Conservation (phyloP, 2,797 vertebrate species). For the Coendou prehensilis region DNA sequence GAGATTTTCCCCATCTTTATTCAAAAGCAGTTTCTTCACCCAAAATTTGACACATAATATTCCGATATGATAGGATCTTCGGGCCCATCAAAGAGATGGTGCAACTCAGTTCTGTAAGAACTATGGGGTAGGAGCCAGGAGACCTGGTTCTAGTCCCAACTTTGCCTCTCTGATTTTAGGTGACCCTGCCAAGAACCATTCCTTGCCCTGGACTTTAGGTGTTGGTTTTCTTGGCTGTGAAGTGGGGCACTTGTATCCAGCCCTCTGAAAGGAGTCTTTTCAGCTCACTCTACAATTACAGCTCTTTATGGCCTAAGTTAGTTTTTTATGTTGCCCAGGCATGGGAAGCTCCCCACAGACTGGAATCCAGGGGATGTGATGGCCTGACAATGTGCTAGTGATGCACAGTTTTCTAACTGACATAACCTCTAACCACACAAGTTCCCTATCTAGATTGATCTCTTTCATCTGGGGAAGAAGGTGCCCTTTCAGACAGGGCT, state of each 20-base stretch:
- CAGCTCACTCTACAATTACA: background rate
- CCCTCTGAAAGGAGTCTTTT: slow-evolving; percentile 8
- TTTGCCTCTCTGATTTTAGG: background rate
- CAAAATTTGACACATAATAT: background rate
- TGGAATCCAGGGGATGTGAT: background rate
- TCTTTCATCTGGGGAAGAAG: slow-evolving; percentile 37
- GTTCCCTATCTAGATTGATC: background rate
- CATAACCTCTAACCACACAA: slow-evolving; percentile 8
- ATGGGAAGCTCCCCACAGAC: background rate
- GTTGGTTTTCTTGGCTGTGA: slow-evolving; percentile 30
- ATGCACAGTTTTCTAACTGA: background rate
- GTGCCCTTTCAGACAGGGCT: slow-evolving; percentile 52
- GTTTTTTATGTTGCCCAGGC: background rate
- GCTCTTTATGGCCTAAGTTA: background rate
- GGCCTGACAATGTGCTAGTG: background rate
- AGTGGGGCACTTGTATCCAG: background rate
- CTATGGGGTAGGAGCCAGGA: background rate
- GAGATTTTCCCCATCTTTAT: background rate
- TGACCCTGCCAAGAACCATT: background rate
- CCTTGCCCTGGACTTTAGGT: background rate
- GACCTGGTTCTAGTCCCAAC: background rate
- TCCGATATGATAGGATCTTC: background rate
- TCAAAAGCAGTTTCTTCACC: background rate
- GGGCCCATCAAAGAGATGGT: background rate
- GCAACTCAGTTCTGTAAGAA: slow-evolving; percentile 12